Conservation (phyloP, 2,797 vertebrate genomes). For the Tokudaia tokunoshimensis region DNA sequence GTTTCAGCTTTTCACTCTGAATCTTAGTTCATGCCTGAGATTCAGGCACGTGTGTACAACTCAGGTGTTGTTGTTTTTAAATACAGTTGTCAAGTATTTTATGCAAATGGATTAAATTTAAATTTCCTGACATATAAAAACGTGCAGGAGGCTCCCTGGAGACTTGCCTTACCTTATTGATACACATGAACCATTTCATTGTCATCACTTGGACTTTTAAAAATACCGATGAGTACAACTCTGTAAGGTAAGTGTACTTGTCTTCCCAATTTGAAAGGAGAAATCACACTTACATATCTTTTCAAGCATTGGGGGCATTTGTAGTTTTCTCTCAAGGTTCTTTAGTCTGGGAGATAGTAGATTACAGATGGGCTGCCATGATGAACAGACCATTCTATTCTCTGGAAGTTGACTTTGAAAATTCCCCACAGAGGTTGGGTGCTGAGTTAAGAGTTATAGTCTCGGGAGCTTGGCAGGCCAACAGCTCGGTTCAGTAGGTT, state of each 20-base stretch:
- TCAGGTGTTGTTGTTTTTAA: constrained; percentile 85
- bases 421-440: background rate
- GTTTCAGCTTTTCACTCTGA: constrained; percentile 79
- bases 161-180: constrained; percentile 56
- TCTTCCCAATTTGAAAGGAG: background rate
- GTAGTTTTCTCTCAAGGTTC: background rate
- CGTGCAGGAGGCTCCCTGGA: constrained; percentile 46
- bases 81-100: constrained; percentile 87
- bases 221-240: background rate
- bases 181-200: constrained; percentile 1
- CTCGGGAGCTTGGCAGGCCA: background rate
- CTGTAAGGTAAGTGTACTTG: background rate
- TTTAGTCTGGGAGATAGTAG: background rate
- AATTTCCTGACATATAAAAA: constrained; percentile 67
- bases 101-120: constrained; percentile 80
- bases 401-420: background rate
- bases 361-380: background rate
- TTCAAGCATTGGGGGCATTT: background rate
- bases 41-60: constrained; percentile 84
- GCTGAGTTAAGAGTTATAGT: background rate
- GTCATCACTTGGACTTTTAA: constrained; percentile 25
- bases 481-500: background rate
- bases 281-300: background rate
- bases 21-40: constrained; percentile 84
- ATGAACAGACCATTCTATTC: background rate